Conservation (phyloP, 2,113 vertebrate species). For the Sinocyclocheilus maitianheensis region DNA sequence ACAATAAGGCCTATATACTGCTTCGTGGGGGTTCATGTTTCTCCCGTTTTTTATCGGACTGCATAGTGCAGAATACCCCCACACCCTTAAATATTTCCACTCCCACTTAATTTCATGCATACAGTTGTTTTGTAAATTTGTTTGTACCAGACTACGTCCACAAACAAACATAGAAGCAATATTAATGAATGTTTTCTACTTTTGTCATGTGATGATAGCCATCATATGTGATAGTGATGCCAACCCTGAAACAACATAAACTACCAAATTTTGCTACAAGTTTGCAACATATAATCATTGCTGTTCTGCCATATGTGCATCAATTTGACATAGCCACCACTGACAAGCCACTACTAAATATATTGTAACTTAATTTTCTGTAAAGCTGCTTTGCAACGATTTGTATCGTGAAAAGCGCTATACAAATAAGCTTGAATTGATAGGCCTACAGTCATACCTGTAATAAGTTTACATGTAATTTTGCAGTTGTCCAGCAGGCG, state of each 20-base stretch:
- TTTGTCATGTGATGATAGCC: background rate
- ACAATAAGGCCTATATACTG: background rate
- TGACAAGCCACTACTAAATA: no score
- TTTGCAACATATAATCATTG: no score
- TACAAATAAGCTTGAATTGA: no score
- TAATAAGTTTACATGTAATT: background rate
- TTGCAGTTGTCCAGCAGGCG: background rate
- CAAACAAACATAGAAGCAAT: background rate
- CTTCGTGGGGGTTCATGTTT: background rate
- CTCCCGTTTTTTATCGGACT: background rate
- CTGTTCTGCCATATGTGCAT: no score
- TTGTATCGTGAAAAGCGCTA: no score
- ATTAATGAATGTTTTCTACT: background rate
- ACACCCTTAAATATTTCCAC: background rate
- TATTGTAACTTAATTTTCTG: no score
- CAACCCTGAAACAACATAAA: no score
- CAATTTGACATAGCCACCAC: no score
- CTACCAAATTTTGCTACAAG: no score
- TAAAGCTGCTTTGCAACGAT: no score
- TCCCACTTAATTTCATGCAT: background rate
- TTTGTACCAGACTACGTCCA: background rate
- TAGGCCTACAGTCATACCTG: background rate
- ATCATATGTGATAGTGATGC: no score
- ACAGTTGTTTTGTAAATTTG: background rate
- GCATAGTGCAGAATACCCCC: background rate